Evolutionary conservation across 2,888 invertebrate species (phyloP), one percentile per base, ranked within the genome.

Genomic region (Plagiodera versicolora): DNA sequence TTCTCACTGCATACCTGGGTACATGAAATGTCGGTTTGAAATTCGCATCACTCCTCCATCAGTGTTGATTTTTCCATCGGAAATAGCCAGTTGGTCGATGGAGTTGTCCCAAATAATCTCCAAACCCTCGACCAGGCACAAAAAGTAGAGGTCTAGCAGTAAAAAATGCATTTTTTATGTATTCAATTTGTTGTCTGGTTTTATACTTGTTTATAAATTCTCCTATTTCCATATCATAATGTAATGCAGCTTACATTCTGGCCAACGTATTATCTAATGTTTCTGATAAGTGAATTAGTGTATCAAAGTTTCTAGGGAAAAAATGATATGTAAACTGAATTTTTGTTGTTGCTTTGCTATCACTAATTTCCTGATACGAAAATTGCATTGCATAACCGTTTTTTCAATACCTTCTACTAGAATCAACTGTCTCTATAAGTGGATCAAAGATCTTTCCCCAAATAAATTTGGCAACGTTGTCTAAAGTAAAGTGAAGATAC

Each of bases 1-100:
- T n/a, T 49, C 0, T 17, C 5, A 24, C 20, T 47, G n/a, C 30
- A 65, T 70, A 72, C 74, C 74, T 53, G 74, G 74, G 59, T 53
- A 74, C 47, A 74, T 74, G 28, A 74, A 68, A 59, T 71, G 70
- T 64, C 68, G 65, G 47, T 74, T 75, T 1, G 75, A 72, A 54
- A 74, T 58, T 52, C 69, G 49, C 6, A 68, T 60, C 1, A 61
- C 50, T 20, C 65, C 62, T 17, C 46, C 54, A 8, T 61, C 50
- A 39, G 64, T 63, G 18, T 47, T 18, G 35, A 67, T 64, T 6
- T 67, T 62, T 28, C 68, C 61, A 48, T 70, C 65, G 19, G 44
- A 53, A 28, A 39, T 10, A 14, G n/a, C 14, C 10, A 66, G 63
- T 18, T 66, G 59, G 14, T 68, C 67, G 2, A 65, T 69, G 16